A percentile compares a stretch with the other conserved stretches of the same genome.
phyloP scores from a whole-genome alignment of 64 coral and sea anemone species.

The Astreopora myriophthalma region DNA sequence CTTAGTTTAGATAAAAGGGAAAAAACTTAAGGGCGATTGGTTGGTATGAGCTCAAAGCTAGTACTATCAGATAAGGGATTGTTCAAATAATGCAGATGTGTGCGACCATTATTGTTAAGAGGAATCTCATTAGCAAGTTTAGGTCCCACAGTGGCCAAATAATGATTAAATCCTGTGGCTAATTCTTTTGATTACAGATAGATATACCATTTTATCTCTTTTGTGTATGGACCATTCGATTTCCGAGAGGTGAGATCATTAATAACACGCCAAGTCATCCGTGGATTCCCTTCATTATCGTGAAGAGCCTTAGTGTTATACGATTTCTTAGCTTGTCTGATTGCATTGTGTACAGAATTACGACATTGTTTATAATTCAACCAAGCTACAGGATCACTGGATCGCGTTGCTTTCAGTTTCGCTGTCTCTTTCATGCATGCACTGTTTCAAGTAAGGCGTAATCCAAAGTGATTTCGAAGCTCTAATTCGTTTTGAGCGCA shows the following conservation, averaged over 20 bases:
- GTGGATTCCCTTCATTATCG: slow-evolving; percentile 29
- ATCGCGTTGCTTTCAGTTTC: neutral
- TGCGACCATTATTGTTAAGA: neutral
- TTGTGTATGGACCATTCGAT: neutral
- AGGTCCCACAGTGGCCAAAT: slow-evolving; percentile 25
- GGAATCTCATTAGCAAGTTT: slow-evolving; percentile 40
- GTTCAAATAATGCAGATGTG: neutral
- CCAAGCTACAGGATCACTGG: neutral
- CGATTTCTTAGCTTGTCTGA: slow-evolving; percentile 39
- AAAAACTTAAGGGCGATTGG: slow-evolving; percentile 9
- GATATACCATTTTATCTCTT: neutral
- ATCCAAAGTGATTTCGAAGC: slow-evolving; percentile 52
- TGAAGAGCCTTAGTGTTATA: slow-evolving; percentile 42
- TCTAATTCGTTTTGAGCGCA: slow-evolving; percentile 8
- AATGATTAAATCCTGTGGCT: neutral
- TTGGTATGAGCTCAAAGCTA: neutral
- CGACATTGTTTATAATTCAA: slow-evolving; percentile 2
- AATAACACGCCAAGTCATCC: slow-evolving; percentile 36
- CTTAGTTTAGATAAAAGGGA: slow-evolving; percentile 24
- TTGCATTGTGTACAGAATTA: slow-evolving; percentile 26
- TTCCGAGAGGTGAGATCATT: slow-evolving; percentile 47
- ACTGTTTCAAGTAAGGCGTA: slow-evolving; percentile 18
- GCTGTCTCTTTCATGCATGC: slow-evolving; percentile 61
- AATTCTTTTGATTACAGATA: slow-evolving; percentile 7
- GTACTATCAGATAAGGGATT: neutral